phyloP scores from a whole-genome alignment of 2,888 invertebrate genomes.

The Nezara viridula region DNA sequence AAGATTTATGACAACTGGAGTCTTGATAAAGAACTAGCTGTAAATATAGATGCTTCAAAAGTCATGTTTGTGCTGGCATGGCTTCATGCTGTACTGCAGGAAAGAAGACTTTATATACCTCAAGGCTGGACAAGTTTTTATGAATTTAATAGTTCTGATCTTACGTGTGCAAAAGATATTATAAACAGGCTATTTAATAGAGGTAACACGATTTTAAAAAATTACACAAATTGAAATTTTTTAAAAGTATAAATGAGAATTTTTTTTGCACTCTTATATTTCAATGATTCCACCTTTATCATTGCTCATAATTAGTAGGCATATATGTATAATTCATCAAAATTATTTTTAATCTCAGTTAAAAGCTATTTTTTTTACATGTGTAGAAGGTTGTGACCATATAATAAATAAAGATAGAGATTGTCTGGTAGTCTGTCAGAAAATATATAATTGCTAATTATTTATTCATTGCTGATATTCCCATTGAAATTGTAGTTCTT shows the following conservation, averaged over 20 bases:
- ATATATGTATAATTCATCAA: too few relatives aligned
- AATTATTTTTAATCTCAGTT: too few relatives aligned
- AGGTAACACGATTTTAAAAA: slow-evolving; percentile 65
- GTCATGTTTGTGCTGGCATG: slow-evolving; percentile 84
- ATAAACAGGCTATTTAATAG: slow-evolving; percentile 68
- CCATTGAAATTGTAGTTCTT: too few relatives aligned
- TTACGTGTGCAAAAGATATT: slow-evolving; percentile 75
- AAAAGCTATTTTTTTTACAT: too few relatives aligned
- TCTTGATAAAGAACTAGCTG: slow-evolving; percentile 68
- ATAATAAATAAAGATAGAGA: too few relatives aligned
- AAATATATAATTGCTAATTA: too few relatives aligned
- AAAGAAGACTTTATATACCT: slow-evolving; percentile 92
- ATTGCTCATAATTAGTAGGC: too few relatives aligned
- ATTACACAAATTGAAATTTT: neutral
- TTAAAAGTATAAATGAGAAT: neutral
- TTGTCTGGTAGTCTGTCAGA: too few relatives aligned
- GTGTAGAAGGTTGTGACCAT: too few relatives aligned
- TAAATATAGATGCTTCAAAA: slow-evolving; percentile 68
- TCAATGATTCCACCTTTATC: too few relatives aligned
- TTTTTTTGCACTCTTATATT: neutral
- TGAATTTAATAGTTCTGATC: slow-evolving; percentile 87
- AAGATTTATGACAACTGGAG: slow-evolving; percentile 82
- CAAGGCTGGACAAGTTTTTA: slow-evolving; percentile 93
- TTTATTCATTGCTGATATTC: too few relatives aligned
- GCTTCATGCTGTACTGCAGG: slow-evolving; percentile 91